Percentiles rank a stretch among this genome's conserved stretches.
Conservation (phyloP, 2,797 vertebrate species). For the Mus spretus region DNA sequence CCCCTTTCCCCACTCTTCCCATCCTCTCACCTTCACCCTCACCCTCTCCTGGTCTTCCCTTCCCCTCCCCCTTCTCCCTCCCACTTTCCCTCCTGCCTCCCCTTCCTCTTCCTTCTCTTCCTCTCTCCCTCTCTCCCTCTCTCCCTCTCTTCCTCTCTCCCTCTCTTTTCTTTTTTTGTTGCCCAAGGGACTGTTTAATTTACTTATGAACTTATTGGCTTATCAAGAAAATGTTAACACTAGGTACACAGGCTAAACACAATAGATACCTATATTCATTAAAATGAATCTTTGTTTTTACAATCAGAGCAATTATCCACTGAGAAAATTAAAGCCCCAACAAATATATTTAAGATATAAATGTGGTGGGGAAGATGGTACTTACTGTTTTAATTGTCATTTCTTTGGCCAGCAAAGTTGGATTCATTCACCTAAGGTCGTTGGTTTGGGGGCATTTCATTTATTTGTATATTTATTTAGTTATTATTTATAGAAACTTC, state of each 20-base stretch:
- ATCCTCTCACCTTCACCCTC: no score
- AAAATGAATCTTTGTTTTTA: not conserved
- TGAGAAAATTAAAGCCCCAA: not conserved
- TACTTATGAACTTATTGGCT: not conserved
- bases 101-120: no score
- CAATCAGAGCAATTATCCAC: not conserved
- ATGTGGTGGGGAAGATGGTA: not conserved
- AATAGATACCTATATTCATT: not conserved
- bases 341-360: not conserved
- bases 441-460: not conserved
- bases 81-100: no score
- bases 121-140: no score
- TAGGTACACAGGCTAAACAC: not conserved
- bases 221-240: slow-evolving; percentile 33
- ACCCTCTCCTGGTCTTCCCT: no score
- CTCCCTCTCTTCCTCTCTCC: no score
- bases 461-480: not conserved
- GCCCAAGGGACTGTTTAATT: not conserved
- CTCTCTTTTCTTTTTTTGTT: not conserved
- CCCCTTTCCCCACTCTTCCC: no score
- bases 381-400: slow-evolving; percentile 9
- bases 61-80: no score
- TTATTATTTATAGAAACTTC: not conserved
- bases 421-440: not conserved
- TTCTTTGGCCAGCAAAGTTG: not conserved